Evolutionary conservation across 2,888 invertebrate species (phyloP).

Genomic region (Ophraella communa): DNA sequence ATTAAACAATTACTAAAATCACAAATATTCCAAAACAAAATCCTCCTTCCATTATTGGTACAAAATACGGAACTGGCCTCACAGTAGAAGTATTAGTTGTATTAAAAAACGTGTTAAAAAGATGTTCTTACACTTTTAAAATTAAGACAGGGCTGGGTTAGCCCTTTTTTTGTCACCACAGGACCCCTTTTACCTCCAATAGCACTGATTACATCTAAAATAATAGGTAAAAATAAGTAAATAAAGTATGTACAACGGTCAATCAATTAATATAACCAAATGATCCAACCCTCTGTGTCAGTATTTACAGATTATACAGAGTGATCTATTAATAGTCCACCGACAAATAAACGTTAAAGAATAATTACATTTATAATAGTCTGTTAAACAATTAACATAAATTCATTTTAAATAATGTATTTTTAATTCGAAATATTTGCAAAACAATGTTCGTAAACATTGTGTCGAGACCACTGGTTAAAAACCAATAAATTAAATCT

Average conservation of each 20-base stretch:
- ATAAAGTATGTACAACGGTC: slow-evolving; percentile 40
- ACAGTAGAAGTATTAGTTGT: slow-evolving; percentile 41
- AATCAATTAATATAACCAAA: slow-evolving; percentile 25
- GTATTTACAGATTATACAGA: slow-evolving; percentile 21
- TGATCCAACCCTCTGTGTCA: slow-evolving; percentile 17
- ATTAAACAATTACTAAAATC: no score
- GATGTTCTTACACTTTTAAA: slow-evolving; percentile 57
- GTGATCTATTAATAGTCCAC: not conserved
- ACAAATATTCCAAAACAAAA: no score
- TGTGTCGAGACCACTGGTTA: slow-evolving; percentile 13
- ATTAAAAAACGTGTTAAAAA: slow-evolving; percentile 50
- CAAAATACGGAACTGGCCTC: slow-evolving; percentile 1
- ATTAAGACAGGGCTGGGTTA: slow-evolving; percentile 55
- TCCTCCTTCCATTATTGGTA: no score
- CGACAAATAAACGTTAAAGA: not conserved
- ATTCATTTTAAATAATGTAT: no score
- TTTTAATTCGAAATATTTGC: no score
- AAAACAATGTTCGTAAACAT: not conserved
- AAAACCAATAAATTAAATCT: slow-evolving; percentile 16
- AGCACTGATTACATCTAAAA: slow-evolving; percentile 89
- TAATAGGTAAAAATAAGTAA: slow-evolving; percentile 49
- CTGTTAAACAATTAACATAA: not conserved
- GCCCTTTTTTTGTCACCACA: slow-evolving; percentile 61
- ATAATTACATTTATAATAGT: not conserved
- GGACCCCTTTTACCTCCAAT: slow-evolving; percentile 76